Base-by-base conservation (phyloP, 2,797 vertebrate species). In the Mormyrops boulengeri region DNA sequence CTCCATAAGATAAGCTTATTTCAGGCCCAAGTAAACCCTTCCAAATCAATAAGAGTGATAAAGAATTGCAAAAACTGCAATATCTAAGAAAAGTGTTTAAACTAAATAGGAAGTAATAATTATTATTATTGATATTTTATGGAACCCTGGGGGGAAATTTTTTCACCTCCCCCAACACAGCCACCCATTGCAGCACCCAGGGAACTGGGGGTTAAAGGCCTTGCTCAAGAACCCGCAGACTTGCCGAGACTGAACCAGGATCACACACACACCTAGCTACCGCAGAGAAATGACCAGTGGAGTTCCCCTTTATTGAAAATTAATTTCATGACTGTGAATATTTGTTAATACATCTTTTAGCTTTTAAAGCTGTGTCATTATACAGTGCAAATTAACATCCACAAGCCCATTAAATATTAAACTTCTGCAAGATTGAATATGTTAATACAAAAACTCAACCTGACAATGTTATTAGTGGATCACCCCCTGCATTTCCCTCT, bases 401-500 rank as follows among this genome's bases (percentile, higher is more conserved):
- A 66, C 66, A 9, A 19, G 26, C 47, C 85, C 50, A 77, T 89
- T 87, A 89, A 89, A 89, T 55, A 89, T 88, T 87, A 53, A 89
- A 73, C 47, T 77, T 34, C 57, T 87, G 47, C 19, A 22, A 89
- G 85, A 77, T 17, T 22, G 49, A 55, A 52, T 47, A 87, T 89
- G 77, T 89, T 50, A 89, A 89, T 88, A 89, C 69, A 87, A 89
- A 89, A 89, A 89, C 47, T 87, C 62, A 77, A 53, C 66, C 53
- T 87, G 60, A 52, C 12, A 89, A 38, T 85, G 55, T 62, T 73
- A 69, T 87, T 73, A 73, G 57, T 22, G 38, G 4, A 30, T 60
- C 38, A 73, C 22, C 17, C 30, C 47, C 44, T 50, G 85, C n/a
- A 47, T 47, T 86, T 62, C 17, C 53, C 80, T 19, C 12, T 60